Conservation (phyloP, 92 coral and sea anemone species). For the Umimayanthus kanabou region DNA sequence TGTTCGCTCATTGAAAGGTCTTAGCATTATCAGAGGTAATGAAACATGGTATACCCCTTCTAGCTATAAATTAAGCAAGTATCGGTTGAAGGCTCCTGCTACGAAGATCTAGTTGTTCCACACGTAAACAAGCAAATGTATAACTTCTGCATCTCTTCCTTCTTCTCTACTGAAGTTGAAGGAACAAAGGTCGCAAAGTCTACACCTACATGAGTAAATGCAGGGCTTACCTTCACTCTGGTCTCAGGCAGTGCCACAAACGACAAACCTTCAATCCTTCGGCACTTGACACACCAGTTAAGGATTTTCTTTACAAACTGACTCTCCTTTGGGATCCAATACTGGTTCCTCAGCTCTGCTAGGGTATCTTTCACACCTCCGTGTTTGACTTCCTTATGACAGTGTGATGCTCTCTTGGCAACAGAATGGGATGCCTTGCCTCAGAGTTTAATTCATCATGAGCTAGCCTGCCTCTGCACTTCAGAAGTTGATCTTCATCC, state of each 20-base stretch:
- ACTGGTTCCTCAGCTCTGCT: too few relatives aligned
- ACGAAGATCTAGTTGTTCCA: constrained; percentile 56
- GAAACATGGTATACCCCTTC: too few relatives aligned
- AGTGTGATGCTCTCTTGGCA: too few relatives aligned
- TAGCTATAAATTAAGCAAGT: constrained; percentile 34
- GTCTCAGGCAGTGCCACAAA: too few relatives aligned
- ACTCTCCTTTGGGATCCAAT: too few relatives aligned
- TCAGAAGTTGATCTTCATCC: constrained; percentile 13
- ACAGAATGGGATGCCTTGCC: too few relatives aligned
- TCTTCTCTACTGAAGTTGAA: constrained; percentile 14
- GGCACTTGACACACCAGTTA: too few relatives aligned
- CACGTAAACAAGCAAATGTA: constrained; percentile 54
- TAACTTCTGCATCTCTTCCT: constrained; percentile 35
- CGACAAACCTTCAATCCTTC: too few relatives aligned
- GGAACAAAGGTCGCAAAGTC: constrained; percentile 43
- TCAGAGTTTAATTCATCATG: too few relatives aligned
- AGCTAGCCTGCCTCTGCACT: constrained; percentile 61
- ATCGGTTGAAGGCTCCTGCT: constrained; percentile 55
- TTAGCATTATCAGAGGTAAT: constrained; percentile 60
- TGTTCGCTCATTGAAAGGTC: constrained; percentile 6
- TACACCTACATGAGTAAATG: constrained; percentile 42
- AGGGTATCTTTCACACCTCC: too few relatives aligned
- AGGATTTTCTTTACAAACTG: too few relatives aligned
- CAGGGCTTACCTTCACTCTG: background rate
- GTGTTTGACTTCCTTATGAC: too few relatives aligned